Percentiles rank a stretch among this genome's conserved stretches.
Evolutionary conservation across 1,140 invertebrate genomes (phyloP).

Genomic region (Mesaphorura yosii): DNA sequence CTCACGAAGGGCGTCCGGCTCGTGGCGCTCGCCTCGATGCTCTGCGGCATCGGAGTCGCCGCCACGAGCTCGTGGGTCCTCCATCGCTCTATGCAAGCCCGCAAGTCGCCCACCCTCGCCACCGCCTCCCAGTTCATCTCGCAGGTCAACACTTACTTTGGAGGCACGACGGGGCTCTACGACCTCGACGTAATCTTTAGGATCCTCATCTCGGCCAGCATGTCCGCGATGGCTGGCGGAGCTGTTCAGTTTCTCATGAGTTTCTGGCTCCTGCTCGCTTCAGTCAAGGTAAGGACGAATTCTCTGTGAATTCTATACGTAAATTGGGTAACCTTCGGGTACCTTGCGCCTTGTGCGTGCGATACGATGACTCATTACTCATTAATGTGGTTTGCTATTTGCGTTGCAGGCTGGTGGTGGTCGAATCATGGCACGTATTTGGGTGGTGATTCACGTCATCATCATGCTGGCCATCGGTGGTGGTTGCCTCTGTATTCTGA

Average conservation of each 20-base stretch:
- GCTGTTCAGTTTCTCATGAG: constrained; percentile 23
- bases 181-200: constrained; percentile 25
- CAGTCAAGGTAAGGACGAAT: constrained; percentile 18
- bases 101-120: constrained; percentile 18
- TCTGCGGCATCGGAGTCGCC: constrained; percentile 14
- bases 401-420: constrained; percentile 10
- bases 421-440: constrained; percentile 11
- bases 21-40: constrained; percentile 17
- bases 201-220: constrained; percentile 15
- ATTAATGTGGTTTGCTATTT: neutral
- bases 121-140: constrained; percentile 16
- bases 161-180: constrained; percentile 21
- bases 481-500: constrained; percentile 19
- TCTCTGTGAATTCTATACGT: neutral
- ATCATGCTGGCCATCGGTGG: constrained; percentile 18
- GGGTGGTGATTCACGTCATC: constrained; percentile 9
- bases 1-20: constrained; percentile 15
- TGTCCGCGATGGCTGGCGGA: constrained; percentile 9
- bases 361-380: neutral
- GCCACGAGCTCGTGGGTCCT: constrained; percentile 20
- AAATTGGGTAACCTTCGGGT: neutral
- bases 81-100: constrained; percentile 21
- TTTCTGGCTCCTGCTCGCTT: constrained; percentile 24
- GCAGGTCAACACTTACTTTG: constrained; percentile 27
- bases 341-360: neutral